Conservation (phyloP, 2,113 vertebrate species). For the Indri indri region DNA sequence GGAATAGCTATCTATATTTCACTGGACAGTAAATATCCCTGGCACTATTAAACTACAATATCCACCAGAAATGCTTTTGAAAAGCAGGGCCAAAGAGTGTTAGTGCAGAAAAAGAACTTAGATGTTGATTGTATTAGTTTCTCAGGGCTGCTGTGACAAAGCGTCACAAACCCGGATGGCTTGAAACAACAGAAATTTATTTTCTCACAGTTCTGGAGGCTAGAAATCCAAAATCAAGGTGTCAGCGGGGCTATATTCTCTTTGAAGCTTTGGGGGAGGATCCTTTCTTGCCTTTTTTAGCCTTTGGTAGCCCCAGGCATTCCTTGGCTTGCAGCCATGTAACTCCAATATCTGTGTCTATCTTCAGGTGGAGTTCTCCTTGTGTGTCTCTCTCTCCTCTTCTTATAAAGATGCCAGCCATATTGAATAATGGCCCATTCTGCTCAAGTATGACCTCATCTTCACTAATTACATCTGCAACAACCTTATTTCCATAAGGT, state of each 20-base stretch:
- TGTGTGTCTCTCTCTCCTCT: background rate
- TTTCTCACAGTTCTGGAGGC: background rate
- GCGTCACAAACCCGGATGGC: background rate
- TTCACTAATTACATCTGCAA: background rate
- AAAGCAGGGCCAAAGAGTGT: background rate
- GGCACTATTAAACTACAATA: background rate
- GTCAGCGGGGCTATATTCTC: background rate
- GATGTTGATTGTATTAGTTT: background rate
- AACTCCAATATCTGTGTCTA: background rate
- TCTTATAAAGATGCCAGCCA: background rate
- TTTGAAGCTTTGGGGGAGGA: background rate
- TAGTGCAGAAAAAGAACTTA: background rate
- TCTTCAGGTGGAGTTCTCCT: background rate
- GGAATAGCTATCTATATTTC: background rate
- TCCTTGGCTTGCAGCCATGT: background rate
- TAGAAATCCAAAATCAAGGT: background rate
- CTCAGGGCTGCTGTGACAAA: background rate
- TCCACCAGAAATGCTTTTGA: background rate
- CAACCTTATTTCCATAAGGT: background rate
- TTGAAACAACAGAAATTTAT: background rate
- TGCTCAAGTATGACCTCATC: background rate
- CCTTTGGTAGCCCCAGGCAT: background rate
- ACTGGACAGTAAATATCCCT: background rate
- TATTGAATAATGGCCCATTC: background rate
- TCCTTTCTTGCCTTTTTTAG: background rate